Evolutionary conservation across 2,888 invertebrate species (phyloP), one percentile per base, ranked within the genome.

Genomic region (Helobdella robusta): DNA sequence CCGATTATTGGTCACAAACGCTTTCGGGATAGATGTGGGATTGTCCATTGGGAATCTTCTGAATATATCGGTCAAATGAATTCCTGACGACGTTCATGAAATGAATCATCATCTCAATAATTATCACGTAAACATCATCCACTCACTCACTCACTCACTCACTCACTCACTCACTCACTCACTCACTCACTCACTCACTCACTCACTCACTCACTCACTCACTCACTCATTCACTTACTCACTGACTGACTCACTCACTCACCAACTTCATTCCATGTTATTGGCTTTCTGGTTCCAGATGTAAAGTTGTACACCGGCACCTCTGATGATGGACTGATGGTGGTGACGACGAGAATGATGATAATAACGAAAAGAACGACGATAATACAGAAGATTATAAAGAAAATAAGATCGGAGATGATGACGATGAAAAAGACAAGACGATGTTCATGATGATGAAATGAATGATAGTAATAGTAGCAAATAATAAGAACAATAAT

Each of bases 301-400:
- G 64, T 64, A 35, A 64, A 64, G 34, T 64, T 64, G 40, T 64
- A 64, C 1, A 64, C 44, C 2, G 64, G 56, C n/a, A 64, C 64
- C n/a, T 64, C 58, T 18, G 56, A 30, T 25, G 25, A 3, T 6
- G 20, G 20, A 18, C 20, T 18, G 20, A 25, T 25, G 30, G 2
- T 44, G 1, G 20, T 8, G 1, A 46, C 2, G 11, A 46, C 23
- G 23, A 18, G 46, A 48, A 20, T 2, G 46, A 46, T 25, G 28
- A 15, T 2, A n/a, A 4, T 61, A 20, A 61, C 1, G 3, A 8
- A 61, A 2, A 40, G 6, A 61, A 44, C n/a, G 1, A 25, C 5
- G 1, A 46, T 2, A 15, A 46, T 28, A 30, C 28, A 61, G 28
- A 20, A 2, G 46, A 46, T 25, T 25, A 15, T 2, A n/a, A 4